A percentile compares a stretch with the other conserved stretches of the same genome.
phyloP scores from a whole-genome alignment of 1,140 invertebrate genomes.

The Armadillidium nasatum region DNA sequence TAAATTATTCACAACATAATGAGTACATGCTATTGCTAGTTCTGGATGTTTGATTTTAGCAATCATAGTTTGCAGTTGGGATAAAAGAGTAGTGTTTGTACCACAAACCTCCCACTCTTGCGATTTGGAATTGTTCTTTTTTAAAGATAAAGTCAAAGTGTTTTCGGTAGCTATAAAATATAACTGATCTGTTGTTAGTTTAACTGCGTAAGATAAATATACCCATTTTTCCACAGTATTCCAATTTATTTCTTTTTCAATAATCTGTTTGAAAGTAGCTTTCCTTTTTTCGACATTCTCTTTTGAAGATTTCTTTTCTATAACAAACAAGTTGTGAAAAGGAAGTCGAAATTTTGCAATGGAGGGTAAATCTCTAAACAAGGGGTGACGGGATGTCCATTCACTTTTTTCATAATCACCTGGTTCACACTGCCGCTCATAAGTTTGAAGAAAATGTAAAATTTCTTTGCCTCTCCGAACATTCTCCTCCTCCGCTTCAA shows the following conservation, averaged over 20 bases:
- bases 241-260: conserved; percentile 37
- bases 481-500: conserved; percentile 16
- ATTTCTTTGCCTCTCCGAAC: conserved; percentile 36
- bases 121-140: conserved; percentile 1
- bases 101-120: conserved; percentile 33
- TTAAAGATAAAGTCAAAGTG: conserved; percentile 32
- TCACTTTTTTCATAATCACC: conserved; percentile 34
- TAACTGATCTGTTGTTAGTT: conserved; percentile 35
- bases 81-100: conserved; percentile 31
- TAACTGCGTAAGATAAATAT: conserved; percentile 28
- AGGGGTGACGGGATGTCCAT: conserved; percentile 34
- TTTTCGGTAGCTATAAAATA: conserved; percentile 37
- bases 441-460: conserved; percentile 35
- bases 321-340: conserved; percentile 35
- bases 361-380: conserved; percentile 26
- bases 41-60: conserved; percentile 33
- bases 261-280: conserved; percentile 28
- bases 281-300: not conserved
- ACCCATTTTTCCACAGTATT: conserved; percentile 37
- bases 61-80: conserved; percentile 25
- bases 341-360: conserved; percentile 35
- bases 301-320: conserved; percentile 6
- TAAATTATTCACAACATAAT: conserved; percentile 37
- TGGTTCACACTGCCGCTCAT: conserved; percentile 28
- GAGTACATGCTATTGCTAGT: conserved; percentile 36